A percentile compares a stretch with the other conserved stretches of the same genome.
Evolutionary conservation across 2,888 invertebrate species (phyloP).

Genomic region (Macaria notata): DNA sequence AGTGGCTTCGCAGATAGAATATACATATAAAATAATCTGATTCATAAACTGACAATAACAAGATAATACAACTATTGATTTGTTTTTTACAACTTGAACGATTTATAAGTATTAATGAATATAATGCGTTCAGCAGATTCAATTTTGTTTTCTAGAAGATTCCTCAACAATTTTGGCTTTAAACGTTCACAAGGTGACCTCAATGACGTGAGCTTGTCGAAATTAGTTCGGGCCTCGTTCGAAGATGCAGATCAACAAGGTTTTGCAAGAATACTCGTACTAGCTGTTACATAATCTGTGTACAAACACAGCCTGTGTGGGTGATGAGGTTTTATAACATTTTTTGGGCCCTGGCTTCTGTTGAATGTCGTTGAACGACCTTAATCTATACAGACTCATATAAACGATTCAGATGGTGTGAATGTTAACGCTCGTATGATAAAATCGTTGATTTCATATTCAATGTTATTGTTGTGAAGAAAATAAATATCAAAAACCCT

Average conservation of each 20-base stretch:
- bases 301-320: conserved; percentile 14
- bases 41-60: no score
- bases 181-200: conserved; percentile 39
- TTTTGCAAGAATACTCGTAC: conserved; percentile 1
- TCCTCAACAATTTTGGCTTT: conserved; percentile 33
- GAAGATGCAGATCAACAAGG: conserved; percentile 16
- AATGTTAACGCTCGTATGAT: no score
- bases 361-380: conserved; percentile 9
- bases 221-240: conserved; percentile 32
- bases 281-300: neutral
- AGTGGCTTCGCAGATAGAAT: no score
- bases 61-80: no score
- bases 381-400: neutral
- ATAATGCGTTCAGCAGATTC: no score
- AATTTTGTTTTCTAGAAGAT: conserved; percentile 10
- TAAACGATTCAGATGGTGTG: no score
- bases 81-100: no score
- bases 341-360: neutral
- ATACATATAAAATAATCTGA: no score
- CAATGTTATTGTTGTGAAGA: no score
- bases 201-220: conserved; percentile 30
- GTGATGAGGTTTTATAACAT: conserved; percentile 5
- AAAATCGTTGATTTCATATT: no score
- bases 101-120: no score
- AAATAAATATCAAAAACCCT: no score